Base-by-base conservation (phyloP, 2,113 vertebrate genomes). In the Sinocyclocheilus rhinocerous region DNA sequence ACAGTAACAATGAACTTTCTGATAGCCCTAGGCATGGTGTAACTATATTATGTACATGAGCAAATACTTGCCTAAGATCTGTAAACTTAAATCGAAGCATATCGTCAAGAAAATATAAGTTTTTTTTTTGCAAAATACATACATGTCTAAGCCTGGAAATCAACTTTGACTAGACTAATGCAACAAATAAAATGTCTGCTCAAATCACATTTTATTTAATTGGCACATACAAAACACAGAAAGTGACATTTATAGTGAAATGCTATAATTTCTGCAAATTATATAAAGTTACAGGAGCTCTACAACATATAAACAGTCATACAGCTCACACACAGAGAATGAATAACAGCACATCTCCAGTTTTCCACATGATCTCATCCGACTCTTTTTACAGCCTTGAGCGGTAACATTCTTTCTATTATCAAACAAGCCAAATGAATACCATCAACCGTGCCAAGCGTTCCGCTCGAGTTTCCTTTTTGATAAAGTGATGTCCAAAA, bases 401-500 rank as follows among this genome's bases (percentile, higher is more conserved):
- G 88, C 79, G 1, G 67, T n/a, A 57, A 22, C 82, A 87, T 87
- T 83, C 78, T 55, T 85, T 87, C 83, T 84, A 86, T 80, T 87
- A 75, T 85, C 85, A 33, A 67, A 76, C 33, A 83, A 22, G 42
- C 33, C 22, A 83, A 87, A 83, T 50, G 48, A 87, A 63, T 57
- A 20, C 72, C 45, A n/a, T 76, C 22, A 16, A 72, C 29, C 55
- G 3, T 75, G 36, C 82, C 78, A 76, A 82, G 20, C 45, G 39
- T 50, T 86, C 57, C 48, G 10, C 81, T 89, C 86, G 59, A 59
- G 18, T 83, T 87, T 83, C 83, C 29, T 36, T 26, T 80, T 75
- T 65, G 76, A 83, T 81, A 80, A 80, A 26, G 13, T 10, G 48
- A 26, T 77, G 69, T 50, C 81, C 69, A 39, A 84, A 86, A 80